These are phyloP conservation scores for Scaptomyza caliginosa DNA, from an alignment of 2,888 invertebrate species.

Conservation along the genomic window DNA sequence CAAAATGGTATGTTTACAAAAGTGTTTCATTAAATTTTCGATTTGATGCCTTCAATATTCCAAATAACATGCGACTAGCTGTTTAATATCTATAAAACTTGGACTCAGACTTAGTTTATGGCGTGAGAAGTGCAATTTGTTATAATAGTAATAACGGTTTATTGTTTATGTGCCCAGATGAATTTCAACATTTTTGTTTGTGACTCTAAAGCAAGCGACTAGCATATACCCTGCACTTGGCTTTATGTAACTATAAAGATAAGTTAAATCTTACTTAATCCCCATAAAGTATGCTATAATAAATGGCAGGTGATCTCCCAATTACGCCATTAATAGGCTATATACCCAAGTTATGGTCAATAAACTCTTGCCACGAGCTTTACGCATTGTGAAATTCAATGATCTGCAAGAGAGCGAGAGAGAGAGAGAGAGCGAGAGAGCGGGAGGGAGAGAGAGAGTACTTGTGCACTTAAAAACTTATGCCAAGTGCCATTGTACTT, in stretches of 20 bases:
- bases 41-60: too few relatives aligned
- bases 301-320: background rate
- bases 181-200: background rate
- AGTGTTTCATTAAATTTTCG: too few relatives aligned
- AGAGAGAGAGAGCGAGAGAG: background rate
- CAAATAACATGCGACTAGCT: too few relatives aligned
- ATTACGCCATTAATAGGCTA: background rate
- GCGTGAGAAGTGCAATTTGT: background rate
- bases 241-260: too few relatives aligned
- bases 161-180: slow-evolving; percentile 4
- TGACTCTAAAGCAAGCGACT: too few relatives aligned
- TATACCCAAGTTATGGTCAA: background rate
- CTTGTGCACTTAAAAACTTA: background rate
- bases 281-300: slow-evolving; percentile 41
- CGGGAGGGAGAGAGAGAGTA: background rate
- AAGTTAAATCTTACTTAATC: too few relatives aligned
- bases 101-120: background rate
- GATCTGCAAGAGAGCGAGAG: background rate
- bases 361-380: slow-evolving; percentile 4
- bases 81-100: too few relatives aligned
- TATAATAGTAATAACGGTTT: background rate
- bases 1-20: slow-evolving; percentile 48
- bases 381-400: slow-evolving; percentile 28
- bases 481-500: background rate
- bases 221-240: background rate